Conservation (phyloP, 2,888 invertebrate genomes). For the Tipula vernalis region DNA sequence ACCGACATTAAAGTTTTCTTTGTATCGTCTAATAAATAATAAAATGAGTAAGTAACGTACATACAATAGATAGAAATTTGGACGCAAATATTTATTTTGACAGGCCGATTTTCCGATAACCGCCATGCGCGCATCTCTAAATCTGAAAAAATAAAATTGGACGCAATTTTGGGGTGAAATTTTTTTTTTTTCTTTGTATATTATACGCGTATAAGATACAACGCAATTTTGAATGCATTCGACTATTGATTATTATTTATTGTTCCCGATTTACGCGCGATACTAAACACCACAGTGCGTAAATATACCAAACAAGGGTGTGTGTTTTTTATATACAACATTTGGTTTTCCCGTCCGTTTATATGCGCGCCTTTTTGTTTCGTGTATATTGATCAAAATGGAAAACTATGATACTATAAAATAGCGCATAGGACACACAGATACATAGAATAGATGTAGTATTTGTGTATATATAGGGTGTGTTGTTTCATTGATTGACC, state of each 20-base stretch:
- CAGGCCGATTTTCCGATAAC: background rate
- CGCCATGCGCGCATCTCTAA: background rate
- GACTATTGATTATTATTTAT: background rate
- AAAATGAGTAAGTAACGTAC: too few species aligned
- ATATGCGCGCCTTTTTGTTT: background rate
- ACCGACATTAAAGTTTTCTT: background rate
- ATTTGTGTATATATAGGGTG: background rate
- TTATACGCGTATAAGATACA: background rate
- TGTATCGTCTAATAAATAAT: background rate
- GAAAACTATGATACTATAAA: background rate
- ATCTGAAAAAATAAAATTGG: background rate
- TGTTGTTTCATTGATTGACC: background rate
- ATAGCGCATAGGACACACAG: background rate
- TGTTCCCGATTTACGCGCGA: background rate
- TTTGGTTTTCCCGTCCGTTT: background rate
- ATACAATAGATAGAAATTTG: background rate
- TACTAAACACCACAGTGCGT: background rate
- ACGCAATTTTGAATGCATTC: background rate
- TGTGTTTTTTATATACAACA: background rate
- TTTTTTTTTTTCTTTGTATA: background rate
- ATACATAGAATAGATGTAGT: background rate
- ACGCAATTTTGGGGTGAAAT: background rate
- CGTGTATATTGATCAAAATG: background rate
- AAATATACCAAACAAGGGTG: background rate
- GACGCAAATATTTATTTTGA: background rate